A percentile compares a stretch with the other conserved stretches of the same genome.
phyloP scores from a whole-genome alignment of 2,113 vertebrate species.

The Pogona vitticeps region DNA sequence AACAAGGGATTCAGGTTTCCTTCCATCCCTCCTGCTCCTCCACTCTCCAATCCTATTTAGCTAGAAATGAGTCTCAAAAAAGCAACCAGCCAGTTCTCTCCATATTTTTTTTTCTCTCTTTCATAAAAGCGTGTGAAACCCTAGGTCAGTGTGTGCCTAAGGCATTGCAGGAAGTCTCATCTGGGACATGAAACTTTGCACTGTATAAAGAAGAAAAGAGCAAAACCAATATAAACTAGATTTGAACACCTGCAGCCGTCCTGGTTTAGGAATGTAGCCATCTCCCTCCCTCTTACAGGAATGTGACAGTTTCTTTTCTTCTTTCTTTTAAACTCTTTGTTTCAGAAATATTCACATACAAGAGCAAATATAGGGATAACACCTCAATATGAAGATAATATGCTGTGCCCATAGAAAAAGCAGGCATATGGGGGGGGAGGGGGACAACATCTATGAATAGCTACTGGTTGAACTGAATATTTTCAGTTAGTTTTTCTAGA shows the following conservation, averaged over 20 bases:
- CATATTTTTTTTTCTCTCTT: conserved; percentile 21
- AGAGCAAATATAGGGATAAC: not conserved
- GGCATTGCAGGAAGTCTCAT: conserved; percentile 52
- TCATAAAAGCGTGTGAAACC: conserved; percentile 51
- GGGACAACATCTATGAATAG: no score
- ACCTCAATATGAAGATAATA: not conserved
- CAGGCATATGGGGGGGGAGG: not conserved
- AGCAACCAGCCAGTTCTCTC: not conserved
- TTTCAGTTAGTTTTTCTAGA: not conserved
- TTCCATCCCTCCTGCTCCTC: not conserved
- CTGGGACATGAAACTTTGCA: conserved; percentile 45
- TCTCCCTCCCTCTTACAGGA: conserved; percentile 49
- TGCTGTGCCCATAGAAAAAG: not conserved
- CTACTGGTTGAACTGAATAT: no score
- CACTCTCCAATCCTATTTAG: not conserved
- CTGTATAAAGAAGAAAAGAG: conserved; percentile 62
- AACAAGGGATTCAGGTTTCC: not conserved
- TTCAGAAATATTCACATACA: not conserved
- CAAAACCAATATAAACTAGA: conserved; percentile 57
- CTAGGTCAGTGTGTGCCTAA: conserved; percentile 53
- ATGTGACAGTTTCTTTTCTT: conserved; percentile 48
- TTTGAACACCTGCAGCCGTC: conserved; percentile 61
- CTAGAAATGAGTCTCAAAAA: conserved; percentile 37
- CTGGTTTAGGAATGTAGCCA: conserved; percentile 44
- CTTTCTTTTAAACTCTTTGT: not conserved